Conservation (phyloP, 2,113 vertebrate genomes). For the Calidris pygmaea region DNA sequence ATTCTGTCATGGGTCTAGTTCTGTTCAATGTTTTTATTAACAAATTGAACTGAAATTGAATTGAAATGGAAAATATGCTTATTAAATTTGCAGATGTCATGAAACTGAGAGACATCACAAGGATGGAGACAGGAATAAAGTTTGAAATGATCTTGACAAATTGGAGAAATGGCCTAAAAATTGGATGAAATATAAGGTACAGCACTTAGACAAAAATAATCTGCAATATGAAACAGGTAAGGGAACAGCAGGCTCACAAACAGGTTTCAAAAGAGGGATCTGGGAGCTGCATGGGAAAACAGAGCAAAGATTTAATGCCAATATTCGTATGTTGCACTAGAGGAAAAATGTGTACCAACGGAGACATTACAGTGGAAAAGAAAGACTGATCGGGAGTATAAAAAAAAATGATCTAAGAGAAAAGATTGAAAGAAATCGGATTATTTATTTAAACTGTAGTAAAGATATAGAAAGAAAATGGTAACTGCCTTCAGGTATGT, state of each 20-base stretch:
- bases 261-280: background rate
- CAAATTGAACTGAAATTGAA: conserved; percentile 47
- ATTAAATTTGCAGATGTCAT: conserved; percentile 40
- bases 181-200: conserved; percentile 12
- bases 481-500: background rate
- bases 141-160: conserved; percentile 10
- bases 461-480: background rate
- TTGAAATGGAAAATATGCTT: conserved; percentile 15
- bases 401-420: background rate
- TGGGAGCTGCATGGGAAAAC: background rate
- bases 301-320: background rate
- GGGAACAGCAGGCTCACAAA: background rate
- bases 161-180: conserved; percentile 14
- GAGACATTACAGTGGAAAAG: background rate
- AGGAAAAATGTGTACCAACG: background rate
- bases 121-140: background rate
- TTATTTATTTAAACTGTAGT: background rate
- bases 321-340: background rate
- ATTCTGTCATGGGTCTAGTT: background rate
- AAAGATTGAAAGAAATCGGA: background rate
- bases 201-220: conserved; percentile 21
- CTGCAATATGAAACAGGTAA: background rate
- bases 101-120: conserved; percentile 10
- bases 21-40: conserved; percentile 58
- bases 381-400: background rate